These are phyloP conservation scores for Rhabdomys pumilio DNA, from an alignment of 2,797 vertebrate species.

Conservation along the genomic window DNA sequence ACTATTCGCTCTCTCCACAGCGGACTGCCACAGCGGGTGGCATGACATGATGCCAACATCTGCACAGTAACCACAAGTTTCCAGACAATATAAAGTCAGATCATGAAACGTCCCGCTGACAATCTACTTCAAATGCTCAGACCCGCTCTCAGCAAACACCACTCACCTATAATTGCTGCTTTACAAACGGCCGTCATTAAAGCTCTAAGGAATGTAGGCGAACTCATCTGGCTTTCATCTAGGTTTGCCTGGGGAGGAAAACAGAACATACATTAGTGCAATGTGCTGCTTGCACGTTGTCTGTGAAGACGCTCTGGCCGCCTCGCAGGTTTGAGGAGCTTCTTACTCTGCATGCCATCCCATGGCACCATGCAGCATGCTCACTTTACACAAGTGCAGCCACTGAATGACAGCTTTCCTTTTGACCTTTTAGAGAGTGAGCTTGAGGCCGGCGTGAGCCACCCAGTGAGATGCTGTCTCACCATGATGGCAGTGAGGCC, in stretches of 20 bases:
- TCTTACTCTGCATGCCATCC: background rate
- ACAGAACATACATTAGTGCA: constrained; percentile 67
- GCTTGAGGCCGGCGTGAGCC: background rate
- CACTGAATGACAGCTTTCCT: background rate
- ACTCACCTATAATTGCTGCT: constrained; percentile 98
- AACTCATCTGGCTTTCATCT: constrained; percentile 98
- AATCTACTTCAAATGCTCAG: background rate
- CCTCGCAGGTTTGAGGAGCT: background rate
- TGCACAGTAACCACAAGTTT: constrained; percentile 2
- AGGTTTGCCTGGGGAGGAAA: constrained; percentile 94
- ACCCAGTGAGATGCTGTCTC: background rate
- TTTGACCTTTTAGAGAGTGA: background rate
- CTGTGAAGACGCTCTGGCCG: background rate
- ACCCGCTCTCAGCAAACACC: constrained; percentile 25
- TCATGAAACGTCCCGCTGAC: background rate
- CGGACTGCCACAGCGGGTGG: background rate
- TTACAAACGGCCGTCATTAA: constrained; percentile 99
- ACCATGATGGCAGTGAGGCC: background rate
- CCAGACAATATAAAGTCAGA: constrained; percentile 45
- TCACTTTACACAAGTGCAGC: background rate
- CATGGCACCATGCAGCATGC: background rate
- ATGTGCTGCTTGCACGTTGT: background rate
- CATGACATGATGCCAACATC: background rate
- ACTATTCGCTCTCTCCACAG: background rate
- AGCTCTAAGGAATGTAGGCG: constrained; percentile 98